These are phyloP conservation scores for Eupsittula cactorum DNA, from an alignment of 2,113 vertebrate species.

Conservation along the genomic window DNA sequence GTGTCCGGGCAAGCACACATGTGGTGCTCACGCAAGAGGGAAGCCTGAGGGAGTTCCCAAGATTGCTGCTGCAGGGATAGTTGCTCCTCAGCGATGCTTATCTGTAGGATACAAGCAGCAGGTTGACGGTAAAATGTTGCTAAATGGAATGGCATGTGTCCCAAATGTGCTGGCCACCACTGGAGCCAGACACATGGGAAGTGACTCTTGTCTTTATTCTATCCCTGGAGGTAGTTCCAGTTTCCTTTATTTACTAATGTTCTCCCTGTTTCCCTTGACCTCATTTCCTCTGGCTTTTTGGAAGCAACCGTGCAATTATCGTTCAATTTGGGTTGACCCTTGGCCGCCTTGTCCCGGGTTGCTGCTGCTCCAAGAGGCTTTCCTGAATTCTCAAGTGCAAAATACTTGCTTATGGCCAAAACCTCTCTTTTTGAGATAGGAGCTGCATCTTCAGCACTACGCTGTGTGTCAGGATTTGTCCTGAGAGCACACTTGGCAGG, in stretches of 20 bases:
- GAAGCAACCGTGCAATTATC: slow-evolving; percentile 54
- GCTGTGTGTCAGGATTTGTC: background rate
- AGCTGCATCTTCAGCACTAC: background rate
- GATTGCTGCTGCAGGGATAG: slow-evolving; percentile 47
- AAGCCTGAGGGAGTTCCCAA: slow-evolving; percentile 55
- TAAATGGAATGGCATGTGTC: slow-evolving; percentile 57
- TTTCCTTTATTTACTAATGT: slow-evolving; percentile 70
- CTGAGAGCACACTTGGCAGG: background rate
- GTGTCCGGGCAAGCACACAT: background rate
- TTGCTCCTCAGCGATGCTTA: slow-evolving; percentile 51
- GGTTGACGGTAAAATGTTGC: slow-evolving; percentile 54
- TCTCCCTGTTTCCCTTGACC: slow-evolving; percentile 71
- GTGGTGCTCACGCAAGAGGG: background rate
- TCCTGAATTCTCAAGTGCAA: slow-evolving; percentile 36
- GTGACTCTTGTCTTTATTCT: slow-evolving; percentile 67
- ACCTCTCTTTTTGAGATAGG: background rate
- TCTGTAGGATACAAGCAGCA: slow-evolving; percentile 63
- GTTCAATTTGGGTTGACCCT: slow-evolving; percentile 46
- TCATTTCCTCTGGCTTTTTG: slow-evolving; percentile 57
- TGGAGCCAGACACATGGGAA: slow-evolving; percentile 64
- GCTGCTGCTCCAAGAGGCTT: background rate
- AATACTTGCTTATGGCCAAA: background rate
- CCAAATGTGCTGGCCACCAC: slow-evolving; percentile 44
- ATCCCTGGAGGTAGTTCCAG: slow-evolving; percentile 64
- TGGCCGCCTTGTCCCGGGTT: background rate